Evolutionary conservation across 2,113 vertebrate species (phyloP).

Genomic region (Aepyceros melampus): DNA sequence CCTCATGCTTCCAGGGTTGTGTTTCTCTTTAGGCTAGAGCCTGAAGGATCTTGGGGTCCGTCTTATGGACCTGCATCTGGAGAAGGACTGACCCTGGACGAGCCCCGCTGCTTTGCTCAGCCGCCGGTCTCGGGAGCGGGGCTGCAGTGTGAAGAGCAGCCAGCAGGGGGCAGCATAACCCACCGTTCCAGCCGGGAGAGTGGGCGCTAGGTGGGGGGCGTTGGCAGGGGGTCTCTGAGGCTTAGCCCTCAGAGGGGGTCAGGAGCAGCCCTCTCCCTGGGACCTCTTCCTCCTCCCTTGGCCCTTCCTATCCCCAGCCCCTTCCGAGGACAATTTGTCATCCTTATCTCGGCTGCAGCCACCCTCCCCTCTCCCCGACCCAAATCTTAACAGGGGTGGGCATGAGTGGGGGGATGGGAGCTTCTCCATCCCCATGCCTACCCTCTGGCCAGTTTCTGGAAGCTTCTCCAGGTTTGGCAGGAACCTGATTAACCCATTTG

Average conservation of each 20-base stretch:
- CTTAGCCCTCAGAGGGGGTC: not conserved
- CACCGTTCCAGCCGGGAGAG: not conserved
- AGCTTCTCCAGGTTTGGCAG: not conserved
- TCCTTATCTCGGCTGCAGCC: not conserved
- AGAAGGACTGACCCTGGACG: not conserved
- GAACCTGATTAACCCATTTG: not conserved
- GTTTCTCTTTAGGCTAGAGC: not conserved
- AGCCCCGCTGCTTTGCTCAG: fast-evolving
- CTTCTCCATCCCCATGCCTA: not conserved
- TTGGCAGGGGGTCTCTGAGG: not conserved
- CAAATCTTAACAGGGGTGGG: not conserved
- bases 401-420: not conserved
- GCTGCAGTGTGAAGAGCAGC: not conserved
- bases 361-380: no score
- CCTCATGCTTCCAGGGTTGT: not conserved
- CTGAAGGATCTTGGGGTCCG: not conserved
- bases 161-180: conserved; percentile 76
- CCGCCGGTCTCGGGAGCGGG: not conserved
- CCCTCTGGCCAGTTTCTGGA: not conserved
- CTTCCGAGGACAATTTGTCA: not conserved
- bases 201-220: not conserved
- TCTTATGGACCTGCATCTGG: not conserved
- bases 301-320: not conserved
- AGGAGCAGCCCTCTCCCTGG: not conserved
- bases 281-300: not conserved